phyloP scores from a whole-genome alignment of 2,113 vertebrate genomes.

The Xiphophorus hellerii region DNA sequence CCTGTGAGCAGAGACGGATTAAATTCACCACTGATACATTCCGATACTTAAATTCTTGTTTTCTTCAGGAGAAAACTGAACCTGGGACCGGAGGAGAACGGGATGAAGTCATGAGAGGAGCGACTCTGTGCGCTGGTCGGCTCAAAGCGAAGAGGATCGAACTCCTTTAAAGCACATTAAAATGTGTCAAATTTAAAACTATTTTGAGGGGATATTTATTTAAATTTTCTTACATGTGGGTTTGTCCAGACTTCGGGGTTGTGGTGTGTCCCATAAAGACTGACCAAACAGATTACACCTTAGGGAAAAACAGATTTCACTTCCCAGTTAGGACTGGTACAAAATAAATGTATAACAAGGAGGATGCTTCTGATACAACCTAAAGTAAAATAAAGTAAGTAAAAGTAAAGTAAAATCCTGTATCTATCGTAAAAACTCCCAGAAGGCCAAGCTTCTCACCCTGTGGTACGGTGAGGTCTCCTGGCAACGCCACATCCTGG shows the following conservation, averaged over 20 bases:
- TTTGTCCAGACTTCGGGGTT: constrained; percentile 89
- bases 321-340: background rate
- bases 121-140: constrained; percentile 61
- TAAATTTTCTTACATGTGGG: constrained; percentile 79
- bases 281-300: constrained; percentile 87
- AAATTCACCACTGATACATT: background rate
- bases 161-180: constrained; percentile 78
- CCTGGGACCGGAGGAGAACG: constrained; percentile 93
- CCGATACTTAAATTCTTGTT: background rate
- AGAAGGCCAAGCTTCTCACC: constrained; percentile 67
- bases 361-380: background rate
- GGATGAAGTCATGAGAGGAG: constrained; percentile 82
- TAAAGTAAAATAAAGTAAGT: too few relatives aligned
- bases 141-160: constrained; percentile 87
- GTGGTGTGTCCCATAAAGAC: constrained; percentile 90
- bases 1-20: constrained; percentile 66
- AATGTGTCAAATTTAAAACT: background rate
- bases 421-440: background rate
- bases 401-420: background rate
- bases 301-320: background rate
- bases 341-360: background rate
- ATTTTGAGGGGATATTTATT: background rate
- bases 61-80: constrained; percentile 39
- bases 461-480: constrained; percentile 78
- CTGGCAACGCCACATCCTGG: constrained; percentile 78